Conservation (phyloP, 1,140 invertebrate species). For the Cephus cinctus region DNA sequence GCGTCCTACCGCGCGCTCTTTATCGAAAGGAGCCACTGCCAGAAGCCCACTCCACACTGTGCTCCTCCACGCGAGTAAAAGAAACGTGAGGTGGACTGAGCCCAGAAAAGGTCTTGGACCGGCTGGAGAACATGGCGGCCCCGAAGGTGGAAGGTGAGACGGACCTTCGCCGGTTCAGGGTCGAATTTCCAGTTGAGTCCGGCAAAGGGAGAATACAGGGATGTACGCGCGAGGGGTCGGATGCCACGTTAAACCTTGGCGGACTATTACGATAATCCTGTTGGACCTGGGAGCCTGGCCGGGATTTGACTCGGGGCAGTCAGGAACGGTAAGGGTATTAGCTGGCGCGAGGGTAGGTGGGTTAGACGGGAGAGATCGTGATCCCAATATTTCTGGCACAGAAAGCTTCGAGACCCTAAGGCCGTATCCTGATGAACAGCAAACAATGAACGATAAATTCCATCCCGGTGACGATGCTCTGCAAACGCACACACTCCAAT, state of each 20-base stretch:
- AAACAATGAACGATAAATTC: neutral
- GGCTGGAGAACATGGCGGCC: conserved; percentile 22
- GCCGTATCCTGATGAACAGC: neutral
- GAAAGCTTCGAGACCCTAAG: neutral
- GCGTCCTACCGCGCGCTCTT: too few species aligned
- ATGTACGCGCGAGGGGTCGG: neutral
- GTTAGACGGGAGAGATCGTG: conserved; percentile 10
- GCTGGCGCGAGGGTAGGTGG: conserved; percentile 15
- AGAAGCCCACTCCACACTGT: too few species aligned
- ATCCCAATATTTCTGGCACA: conserved; percentile 15
- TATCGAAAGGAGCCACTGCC: too few species aligned
- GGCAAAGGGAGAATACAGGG: conserved; percentile 12
- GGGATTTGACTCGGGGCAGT: conserved; percentile 25
- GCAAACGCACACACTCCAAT: too few species aligned
- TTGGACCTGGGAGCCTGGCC: conserved; percentile 25
- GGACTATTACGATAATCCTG: conserved; percentile 42
- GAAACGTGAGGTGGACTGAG: conserved; percentile 1
- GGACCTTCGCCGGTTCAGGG: too few species aligned
- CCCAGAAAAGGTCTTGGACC: conserved; percentile 7
- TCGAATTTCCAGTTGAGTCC: too few species aligned
- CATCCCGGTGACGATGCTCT: neutral
- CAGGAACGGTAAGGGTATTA: conserved; percentile 12
- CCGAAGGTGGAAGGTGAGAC: conserved; percentile 30
- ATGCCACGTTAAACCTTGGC: conserved; percentile 22
- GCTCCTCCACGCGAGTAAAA: too few species aligned